Evolutionary conservation across 2,888 invertebrate genomes (phyloP), one percentile per base, ranked within the genome.

Genomic region (Spialia ferax): DNA sequence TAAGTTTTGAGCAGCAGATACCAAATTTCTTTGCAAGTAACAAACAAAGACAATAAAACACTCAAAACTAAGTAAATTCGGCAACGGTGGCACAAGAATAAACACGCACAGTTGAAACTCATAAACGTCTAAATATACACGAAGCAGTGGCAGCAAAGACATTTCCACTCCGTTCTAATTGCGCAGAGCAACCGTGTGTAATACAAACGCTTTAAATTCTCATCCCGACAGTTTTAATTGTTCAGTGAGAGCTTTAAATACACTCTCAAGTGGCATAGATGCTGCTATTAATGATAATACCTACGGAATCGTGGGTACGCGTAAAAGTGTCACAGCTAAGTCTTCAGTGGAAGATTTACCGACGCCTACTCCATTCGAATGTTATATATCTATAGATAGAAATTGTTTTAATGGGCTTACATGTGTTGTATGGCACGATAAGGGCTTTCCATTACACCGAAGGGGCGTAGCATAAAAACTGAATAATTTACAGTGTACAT

Each of bases 211-310:
- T 75, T 79, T 80, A 81, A 81, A 81, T 80, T 79, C 77, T 74
- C 76, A 75, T 76, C 74, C 73, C 80, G 86, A 85, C 85, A 82
- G 81, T 79, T 84, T 84, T 84, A 86, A 85, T 81, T 83, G 83
- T 83, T 81, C 76, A 75, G 70, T 76, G 78, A 78, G 80, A 79
- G 83, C 82, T 83, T 81, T 81, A 85, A 85, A 87, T 85, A 84
- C 77, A 76, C 84, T 79, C 80, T 73, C 82, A 81, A 86, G 84
- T 81, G 82, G 83, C 78, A 80, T 81, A 82, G 81, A 74, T 76
- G 82, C 79, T 74, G 79, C 87, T 88, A 89, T 89, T 87, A 88
- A 88, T 82, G 87, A 86, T 86, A 82, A 76, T 76, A 77, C 77
- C 71, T 75, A 70, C 70, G 64, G 68, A 60, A 72, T 73, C 69